Conservation (phyloP, 2,113 vertebrate genomes). For the Prietella phreatophila region DNA sequence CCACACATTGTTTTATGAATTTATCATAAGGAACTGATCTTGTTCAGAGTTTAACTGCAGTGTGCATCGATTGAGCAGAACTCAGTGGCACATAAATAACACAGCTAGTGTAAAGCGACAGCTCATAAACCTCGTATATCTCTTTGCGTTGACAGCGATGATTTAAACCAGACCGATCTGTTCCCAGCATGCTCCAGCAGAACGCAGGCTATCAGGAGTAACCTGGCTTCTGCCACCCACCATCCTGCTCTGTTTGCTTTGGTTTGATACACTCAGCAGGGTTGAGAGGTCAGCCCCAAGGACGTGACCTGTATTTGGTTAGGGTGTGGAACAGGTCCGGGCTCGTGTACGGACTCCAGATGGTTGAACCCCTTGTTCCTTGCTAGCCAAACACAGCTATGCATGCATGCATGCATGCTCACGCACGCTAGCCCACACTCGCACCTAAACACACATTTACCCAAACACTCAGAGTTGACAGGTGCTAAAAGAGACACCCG, state of each 20-base stretch:
- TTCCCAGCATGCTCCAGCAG: conserved; percentile 24
- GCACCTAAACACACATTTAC: conserved; percentile 38
- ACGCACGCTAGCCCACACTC: conserved; percentile 12
- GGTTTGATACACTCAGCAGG: conserved; percentile 72
- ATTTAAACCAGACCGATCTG: not conserved
- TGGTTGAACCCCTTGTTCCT: conserved; percentile 54
- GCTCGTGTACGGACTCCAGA: conserved; percentile 62
- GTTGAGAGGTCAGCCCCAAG: conserved; percentile 64
- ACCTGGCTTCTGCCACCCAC: conserved; percentile 17
- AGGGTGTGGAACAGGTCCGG: conserved; percentile 34
- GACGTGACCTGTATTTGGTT: conserved; percentile 38
- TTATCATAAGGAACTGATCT: conserved; percentile 5
- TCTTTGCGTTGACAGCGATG: not conserved
- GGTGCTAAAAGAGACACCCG: conserved; percentile 18
- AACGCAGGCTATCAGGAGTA: not conserved
- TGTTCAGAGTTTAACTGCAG: not conserved
- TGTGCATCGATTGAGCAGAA: not conserved
- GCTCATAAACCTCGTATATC: conserved; percentile 6
- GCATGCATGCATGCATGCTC: conserved; percentile 29
- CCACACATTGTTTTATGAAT: not conserved
- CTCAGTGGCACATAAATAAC: not conserved
- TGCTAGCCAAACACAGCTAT: conserved; percentile 24
- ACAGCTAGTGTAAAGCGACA: not conserved
- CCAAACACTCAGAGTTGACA: conserved; percentile 5
- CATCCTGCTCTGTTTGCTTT: conserved; percentile 66